Evolutionary conservation across 1,140 invertebrate genomes (phyloP), one percentile per base, ranked within the genome.

Genomic region (Lepidurus packardi): DNA sequence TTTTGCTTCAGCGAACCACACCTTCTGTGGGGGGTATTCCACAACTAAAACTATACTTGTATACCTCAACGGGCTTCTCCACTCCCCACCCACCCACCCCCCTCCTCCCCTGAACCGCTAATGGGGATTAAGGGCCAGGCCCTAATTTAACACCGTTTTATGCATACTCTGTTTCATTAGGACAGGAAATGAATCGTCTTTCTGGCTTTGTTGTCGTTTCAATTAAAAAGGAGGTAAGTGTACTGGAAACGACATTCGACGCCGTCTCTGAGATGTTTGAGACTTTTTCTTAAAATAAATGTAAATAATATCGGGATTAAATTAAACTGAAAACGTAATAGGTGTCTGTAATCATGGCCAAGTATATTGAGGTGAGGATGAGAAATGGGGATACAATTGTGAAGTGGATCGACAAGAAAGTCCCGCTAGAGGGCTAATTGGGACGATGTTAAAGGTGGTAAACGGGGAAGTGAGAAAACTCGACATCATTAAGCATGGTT

Each of bases 161-260:
- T 65, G 53, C 53, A 65, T 65, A 65, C 53, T 65, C 53, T 65
- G 21, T 65, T 65, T 65, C 53, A 65, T 65, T 65, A 65, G 53
- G 53, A 65, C 53, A 65, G 53, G 53, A 65, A 65, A 65, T 65
- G 53, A 65, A 65, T 21, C 21, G 53, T 65, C 34, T 65, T 65
- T 65, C 53, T 65, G 2, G 13, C 47, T 11, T 65, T 65, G 53
- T 65, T n/a, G 53, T 65, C 53, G 7, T 65, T 21, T 47, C n/a
- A 65, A 16, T 65, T n/a, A 65, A 7, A 65, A 65, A 34, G 34
- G 34, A 34, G 34, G 34, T 34, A 34, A 34, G 3, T 34, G 34
- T 4, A 34, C 34, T 34, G 34, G 34, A 34, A 34, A 34, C 4
- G 34, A 4, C 34, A 34, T 34, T 34, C 34, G 34, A 34, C 34